Evolutionary conservation across 2,113 vertebrate species (phyloP).

Genomic region (Atractosteus spatula): DNA sequence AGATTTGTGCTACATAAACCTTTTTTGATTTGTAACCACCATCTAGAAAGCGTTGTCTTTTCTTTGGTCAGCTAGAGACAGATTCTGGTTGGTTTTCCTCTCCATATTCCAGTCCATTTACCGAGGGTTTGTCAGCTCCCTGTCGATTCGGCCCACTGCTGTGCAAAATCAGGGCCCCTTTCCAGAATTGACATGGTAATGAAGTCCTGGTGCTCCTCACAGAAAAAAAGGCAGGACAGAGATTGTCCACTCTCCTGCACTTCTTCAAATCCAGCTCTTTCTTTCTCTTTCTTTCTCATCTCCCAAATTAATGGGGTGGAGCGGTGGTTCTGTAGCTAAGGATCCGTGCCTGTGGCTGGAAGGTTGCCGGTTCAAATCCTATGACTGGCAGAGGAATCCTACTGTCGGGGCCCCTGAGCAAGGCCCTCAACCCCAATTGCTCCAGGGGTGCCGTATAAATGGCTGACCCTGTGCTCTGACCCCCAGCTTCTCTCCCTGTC

Average conservation of each 20-base stretch:
- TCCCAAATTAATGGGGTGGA: no score
- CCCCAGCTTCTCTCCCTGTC: no score
- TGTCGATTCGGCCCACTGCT: slow-evolving; percentile 87
- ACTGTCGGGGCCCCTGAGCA: no score
- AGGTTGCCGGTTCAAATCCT: no score
- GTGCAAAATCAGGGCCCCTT: slow-evolving; percentile 78
- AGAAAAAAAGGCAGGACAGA: slow-evolving; percentile 64
- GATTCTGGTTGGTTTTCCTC: slow-evolving; percentile 83
- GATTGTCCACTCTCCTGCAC: slow-evolving; percentile 57
- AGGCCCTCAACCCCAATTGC: no score
- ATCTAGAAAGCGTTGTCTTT: slow-evolving; percentile 85
- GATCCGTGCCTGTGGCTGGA: no score
- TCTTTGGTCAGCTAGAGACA: slow-evolving; percentile 91
- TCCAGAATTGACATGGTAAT: slow-evolving; percentile 93
- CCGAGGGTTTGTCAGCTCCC: slow-evolving; percentile 83
- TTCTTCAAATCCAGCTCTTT: slow-evolving; percentile 69
- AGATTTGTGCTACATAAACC: no score
- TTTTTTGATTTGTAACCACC: slow-evolving; percentile 75
- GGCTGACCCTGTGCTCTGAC: no score
- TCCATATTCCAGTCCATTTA: slow-evolving; percentile 68
- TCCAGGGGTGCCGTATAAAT: no score
- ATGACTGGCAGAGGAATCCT: no score
- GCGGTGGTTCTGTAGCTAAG: no score
- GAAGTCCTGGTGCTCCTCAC: slow-evolving; percentile 72
- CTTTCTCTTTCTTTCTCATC: slow-evolving; percentile 48